phyloP scores from a whole-genome alignment of 2,888 invertebrate genomes.

The Eupeodes latifasciatus region DNA sequence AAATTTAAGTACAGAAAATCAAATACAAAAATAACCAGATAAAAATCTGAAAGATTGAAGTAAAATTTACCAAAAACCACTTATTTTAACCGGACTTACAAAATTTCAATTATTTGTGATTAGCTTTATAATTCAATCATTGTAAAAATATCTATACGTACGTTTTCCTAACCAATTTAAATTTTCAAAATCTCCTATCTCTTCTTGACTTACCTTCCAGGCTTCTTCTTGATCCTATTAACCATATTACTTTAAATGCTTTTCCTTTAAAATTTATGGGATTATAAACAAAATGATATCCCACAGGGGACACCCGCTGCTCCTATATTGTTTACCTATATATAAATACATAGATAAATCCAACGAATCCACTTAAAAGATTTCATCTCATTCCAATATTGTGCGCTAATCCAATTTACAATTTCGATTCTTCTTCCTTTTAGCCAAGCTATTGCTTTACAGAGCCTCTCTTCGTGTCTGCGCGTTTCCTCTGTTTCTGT shows the following conservation, averaged over 20 bases:
- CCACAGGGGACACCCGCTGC: conserved; percentile 31
- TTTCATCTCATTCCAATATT: conserved; percentile 43
- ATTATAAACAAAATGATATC: background rate
- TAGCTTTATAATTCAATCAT: too few relatives aligned
- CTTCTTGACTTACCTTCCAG: background rate
- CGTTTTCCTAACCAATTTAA: too few relatives aligned
- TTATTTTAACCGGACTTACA: too few relatives aligned
- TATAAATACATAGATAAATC: conserved; percentile 1
- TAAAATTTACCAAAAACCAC: too few relatives aligned
- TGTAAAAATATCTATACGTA: too few relatives aligned
- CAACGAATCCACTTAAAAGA: conserved; percentile 59
- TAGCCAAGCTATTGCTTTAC: conserved; percentile 4
- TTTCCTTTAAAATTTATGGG: background rate
- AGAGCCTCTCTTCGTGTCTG: conserved; percentile 1
- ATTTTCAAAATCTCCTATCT: too few relatives aligned
- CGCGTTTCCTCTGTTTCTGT: conserved; percentile 14
- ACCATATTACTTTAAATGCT: background rate
- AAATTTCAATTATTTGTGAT: too few relatives aligned
- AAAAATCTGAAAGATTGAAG: too few relatives aligned
- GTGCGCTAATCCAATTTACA: conserved; percentile 63
- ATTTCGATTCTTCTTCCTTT: conserved; percentile 46
- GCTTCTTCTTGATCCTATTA: background rate
- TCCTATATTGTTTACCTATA: conserved; percentile 40
- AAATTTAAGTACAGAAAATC: too few relatives aligned
- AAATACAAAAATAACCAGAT: too few relatives aligned